Base-by-base conservation (phyloP, 2,113 vertebrate species). In the Prunella himalayana region DNA sequence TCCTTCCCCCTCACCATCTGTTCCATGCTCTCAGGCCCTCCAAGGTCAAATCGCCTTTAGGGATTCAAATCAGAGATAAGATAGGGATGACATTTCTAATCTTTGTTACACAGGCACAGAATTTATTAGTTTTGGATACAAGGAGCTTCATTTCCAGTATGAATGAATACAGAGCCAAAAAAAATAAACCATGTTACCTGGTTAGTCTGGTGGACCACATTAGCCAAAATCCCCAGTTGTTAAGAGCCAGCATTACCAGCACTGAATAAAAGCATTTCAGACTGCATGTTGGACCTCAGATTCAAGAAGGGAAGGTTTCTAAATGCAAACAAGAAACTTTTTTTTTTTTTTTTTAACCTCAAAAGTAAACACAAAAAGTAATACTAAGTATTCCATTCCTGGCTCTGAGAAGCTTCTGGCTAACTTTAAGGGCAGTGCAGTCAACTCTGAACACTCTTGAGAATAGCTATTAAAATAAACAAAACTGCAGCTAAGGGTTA, bases 61-160 rank as follows among this genome's bases (percentile, higher is more conserved):
- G 77, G 73, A 95, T 88, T 95, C 94, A 75, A 88, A 79, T 92
- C 64, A 45, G 88, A 91, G 76, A 75, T 94, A 95, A 94, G 45
- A 94, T 73, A 61, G 27, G 59, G 73, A 72, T 88, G 75, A 94
- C 86, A 86, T 79, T 96, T 92, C 88, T 92, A 88, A 88, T 90
- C 76, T 96, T 92, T 65, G 27, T 82, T 82, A 82, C 77, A 73
- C 37, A 88, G 80, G 71, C 71, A 94, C 42, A 71, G 51, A 92
- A 73, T 88, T 94, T 95, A 93, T 90, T 95, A 59, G 39, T 85
- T 93, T 93, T 90, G 68, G 82, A 79, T 59, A 66, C n/a, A 85
- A 81, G 44, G 11, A 92, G 23, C 42, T 91, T 86, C 24, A n/a
- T 92, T 96, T 92, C 30, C 60, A 91, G 18, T 50, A 72, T 30